These are phyloP conservation scores for Fabriciana adippe DNA, from an alignment of 2,888 invertebrate species.

Conservation along the genomic window DNA sequence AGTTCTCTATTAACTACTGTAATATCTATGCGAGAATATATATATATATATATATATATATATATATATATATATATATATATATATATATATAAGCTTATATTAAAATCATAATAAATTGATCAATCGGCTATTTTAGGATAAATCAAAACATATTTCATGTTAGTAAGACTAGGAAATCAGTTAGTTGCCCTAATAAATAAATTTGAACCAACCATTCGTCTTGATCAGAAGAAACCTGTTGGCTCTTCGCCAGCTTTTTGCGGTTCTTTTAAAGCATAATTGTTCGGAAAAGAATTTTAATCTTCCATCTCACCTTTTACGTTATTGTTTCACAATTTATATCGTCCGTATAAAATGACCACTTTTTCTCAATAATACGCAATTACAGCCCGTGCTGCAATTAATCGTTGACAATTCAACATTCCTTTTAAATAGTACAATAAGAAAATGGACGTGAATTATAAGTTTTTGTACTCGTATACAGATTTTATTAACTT, in stretches of 20 bases:
- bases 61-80: neutral
- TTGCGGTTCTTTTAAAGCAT: conserved; percentile 54
- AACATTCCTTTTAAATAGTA: conserved; percentile 26
- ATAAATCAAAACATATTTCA: conserved; percentile 3
- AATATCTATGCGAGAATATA: too few relatives aligned
- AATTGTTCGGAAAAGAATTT: conserved; percentile 61
- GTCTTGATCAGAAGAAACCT: conserved; percentile 62
- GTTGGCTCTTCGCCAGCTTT: conserved; percentile 63
- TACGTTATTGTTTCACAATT: conserved; percentile 47
- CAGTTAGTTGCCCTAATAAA: conserved; percentile 62
- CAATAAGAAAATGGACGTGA: conserved; percentile 11
- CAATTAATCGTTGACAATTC: conserved; percentile 34
- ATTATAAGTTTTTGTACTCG: conserved; percentile 6
- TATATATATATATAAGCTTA: neutral
- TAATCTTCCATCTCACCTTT: conserved; percentile 55
- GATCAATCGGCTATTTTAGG: conserved; percentile 1
- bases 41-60: too few relatives aligned
- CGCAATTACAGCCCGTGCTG: conserved; percentile 35
- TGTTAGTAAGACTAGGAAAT: conserved; percentile 41
- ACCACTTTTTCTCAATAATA: conserved; percentile 40
- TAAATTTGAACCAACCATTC: conserved; percentile 58
- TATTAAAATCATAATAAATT: neutral
- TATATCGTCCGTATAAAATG: conserved; percentile 41
- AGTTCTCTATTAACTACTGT: too few relatives aligned
- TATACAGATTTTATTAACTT: neutral